Evolutionary conservation across 2,888 invertebrate genomes (phyloP), one percentile per base, ranked within the genome.

Genomic region (Cheilosia vulpina): DNA sequence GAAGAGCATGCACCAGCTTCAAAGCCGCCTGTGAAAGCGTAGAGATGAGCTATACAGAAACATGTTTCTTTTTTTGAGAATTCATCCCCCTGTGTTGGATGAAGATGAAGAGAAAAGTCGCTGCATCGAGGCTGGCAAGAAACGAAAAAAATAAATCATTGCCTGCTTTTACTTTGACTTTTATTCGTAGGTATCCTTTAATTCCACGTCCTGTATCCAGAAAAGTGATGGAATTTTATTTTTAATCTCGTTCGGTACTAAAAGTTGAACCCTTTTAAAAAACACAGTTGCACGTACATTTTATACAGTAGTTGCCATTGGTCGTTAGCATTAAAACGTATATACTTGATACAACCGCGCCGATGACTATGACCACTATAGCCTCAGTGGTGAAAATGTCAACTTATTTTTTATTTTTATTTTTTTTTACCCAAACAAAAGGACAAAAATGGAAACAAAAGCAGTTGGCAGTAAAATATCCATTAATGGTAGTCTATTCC

Each of bases 391-490:
- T 57, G 19, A 27, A 34, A 55, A 34, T 55, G n/a, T 7, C 19
- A 19, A 0, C 19, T 9, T 27, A 27, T 6, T 27, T 27, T 47
- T 9, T 27, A 27, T 6, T 27, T 27, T 27, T 24, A 3, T 50
- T 34, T 57, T 38, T 57, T 38, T 34, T 57, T 6, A 17, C n/a
- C 13, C 38, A 17, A 34, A 21, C 13, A 13, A 2, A 43, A 60
- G 21, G 21, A 41, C 43, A 60, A 21, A 60, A 60, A 6, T 6
- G 24, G 4, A 41, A 19, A 41, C 38, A 15, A 19, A 58, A 41
- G 58, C 58, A 9, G 58, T 11, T 58, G 58, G 58, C 45, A 45
- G 43, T 27, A 62, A 62, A 43, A 60, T 19, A 60, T 60, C 24
- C 60, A 58, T 45, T 45, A 45, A 62, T 9, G 34, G 60, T 13